phyloP scores from a whole-genome alignment of 2,888 invertebrate genomes.

The Prostheceraeus crozeri region DNA sequence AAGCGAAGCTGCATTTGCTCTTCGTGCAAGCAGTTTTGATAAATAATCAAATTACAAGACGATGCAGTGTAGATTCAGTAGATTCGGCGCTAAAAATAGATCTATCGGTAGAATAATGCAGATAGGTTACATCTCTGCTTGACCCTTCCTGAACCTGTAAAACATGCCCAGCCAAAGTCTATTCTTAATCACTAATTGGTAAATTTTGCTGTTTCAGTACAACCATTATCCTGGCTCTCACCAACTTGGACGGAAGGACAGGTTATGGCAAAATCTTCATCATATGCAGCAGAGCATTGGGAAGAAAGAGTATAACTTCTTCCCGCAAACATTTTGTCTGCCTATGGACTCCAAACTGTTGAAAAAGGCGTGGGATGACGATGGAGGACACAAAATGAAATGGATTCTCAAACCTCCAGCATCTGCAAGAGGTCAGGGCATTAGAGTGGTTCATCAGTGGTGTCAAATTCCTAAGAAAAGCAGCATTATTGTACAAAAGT shows the following conservation, averaged over 20 bases:
- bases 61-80: too few relatives aligned
- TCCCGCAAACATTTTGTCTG: conserved; percentile 59
- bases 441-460: conserved; percentile 85
- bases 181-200: too few relatives aligned
- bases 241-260: conserved; percentile 70
- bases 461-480: conserved; percentile 82
- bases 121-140: too few relatives aligned
- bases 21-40: too few relatives aligned
- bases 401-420: conserved; percentile 99
- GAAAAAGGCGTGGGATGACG: conserved; percentile 31
- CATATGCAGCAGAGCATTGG: conserved; percentile 51
- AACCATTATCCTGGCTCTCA: conserved; percentile 97
- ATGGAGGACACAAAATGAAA: conserved; percentile 69
- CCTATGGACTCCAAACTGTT: conserved; percentile 53
- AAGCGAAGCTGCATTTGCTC: too few relatives aligned
- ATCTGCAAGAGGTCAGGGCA: conserved; percentile 88
- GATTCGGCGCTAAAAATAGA: too few relatives aligned
- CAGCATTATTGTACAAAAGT: conserved; percentile 76
- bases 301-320: conserved; percentile 57
- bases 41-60: too few relatives aligned
- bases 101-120: too few relatives aligned
- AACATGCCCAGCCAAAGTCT: too few relatives aligned
- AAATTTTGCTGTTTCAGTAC: conserved; percentile 58
- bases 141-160: too few relatives aligned
- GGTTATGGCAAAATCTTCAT: conserved; percentile 56